A percentile compares a stretch with the other conserved stretches of the same genome.
These are phyloP conservation scores for Furcifer pardalis DNA, from an alignment of 2,797 vertebrate species.

Conservation along the genomic window DNA sequence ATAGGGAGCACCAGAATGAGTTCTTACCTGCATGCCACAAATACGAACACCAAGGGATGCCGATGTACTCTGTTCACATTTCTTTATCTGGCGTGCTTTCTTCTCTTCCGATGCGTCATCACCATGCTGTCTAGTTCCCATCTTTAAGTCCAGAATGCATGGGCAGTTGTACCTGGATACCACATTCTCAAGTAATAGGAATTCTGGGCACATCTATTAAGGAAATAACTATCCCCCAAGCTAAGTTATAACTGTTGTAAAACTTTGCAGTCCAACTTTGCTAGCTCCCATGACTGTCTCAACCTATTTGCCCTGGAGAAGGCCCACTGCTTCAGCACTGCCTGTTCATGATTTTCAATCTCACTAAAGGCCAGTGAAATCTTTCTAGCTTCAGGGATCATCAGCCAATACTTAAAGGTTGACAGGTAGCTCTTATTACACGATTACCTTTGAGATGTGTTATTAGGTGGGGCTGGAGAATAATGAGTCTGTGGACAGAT, in stretches of 20 bases:
- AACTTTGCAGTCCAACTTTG: slow-evolving; percentile 54
- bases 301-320: slow-evolving; percentile 55
- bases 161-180: slow-evolving; percentile 77
- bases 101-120: slow-evolving; percentile 80
- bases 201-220: slow-evolving; percentile 70
- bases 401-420: slow-evolving; percentile 55
- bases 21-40: slow-evolving; percentile 80
- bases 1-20: neutral
- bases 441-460: slow-evolving; percentile 47
- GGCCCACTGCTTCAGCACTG: slow-evolving; percentile 11
- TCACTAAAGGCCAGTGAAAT: neutral
- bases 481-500: slow-evolving; percentile 24
- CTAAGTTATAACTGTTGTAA: neutral
- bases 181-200: slow-evolving; percentile 78
- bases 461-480: slow-evolving; percentile 29
- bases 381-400: slow-evolving; percentile 47
- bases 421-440: slow-evolving; percentile 55
- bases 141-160: slow-evolving; percentile 81
- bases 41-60: slow-evolving; percentile 74
- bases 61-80: slow-evolving; percentile 80
- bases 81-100: slow-evolving; percentile 77
- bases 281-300: slow-evolving; percentile 37
- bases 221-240: slow-evolving; percentile 43
- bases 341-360: slow-evolving; percentile 41
- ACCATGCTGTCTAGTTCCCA: slow-evolving; percentile 80